Evolutionary conservation across 2,797 vertebrate genomes (phyloP), one percentile per base, ranked within the genome.

Genomic region (Poeciliopsis turneri): DNA sequence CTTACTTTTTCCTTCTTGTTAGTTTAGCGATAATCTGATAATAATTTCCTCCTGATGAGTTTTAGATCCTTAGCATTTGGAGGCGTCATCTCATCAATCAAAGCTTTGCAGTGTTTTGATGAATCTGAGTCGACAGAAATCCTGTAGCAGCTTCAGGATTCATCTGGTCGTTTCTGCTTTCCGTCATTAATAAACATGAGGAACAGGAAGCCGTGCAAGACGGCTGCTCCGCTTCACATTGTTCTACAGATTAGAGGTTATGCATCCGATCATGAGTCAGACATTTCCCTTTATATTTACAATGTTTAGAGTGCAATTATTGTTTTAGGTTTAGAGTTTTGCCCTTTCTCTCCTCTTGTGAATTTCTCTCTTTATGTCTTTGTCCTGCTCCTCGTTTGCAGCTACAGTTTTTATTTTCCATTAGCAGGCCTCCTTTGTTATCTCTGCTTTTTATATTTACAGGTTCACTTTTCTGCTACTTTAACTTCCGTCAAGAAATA

Each of bases 191-290:
- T 70, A 46, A 70, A 36, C 72, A 36, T 15, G 41, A 74, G 47
- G 36, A 41, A 75, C 15, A n/a, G 64, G 61, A 75, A 46, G 61
- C 64, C 49, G 20, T 69, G 49, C 78, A 33, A 16, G 47, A 41
- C 59, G 4, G 23, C 68, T 41, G 43, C 49, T 33, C 78, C 55
- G 36, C 61, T 41, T 13, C 59, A 43, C 71, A 61, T 41, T 43
- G 66, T 33, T 78, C 70, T 39, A 23, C 49, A 45, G 49, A 61
- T 47, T 33, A 78, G 5, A n/a, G 53, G 7, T 41, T 16, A 30
- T 68, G 20, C 78, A 53, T 53, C 59, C 25, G 18, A 45, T 68
- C 72, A 72, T 33, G 68, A 57, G 39, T 53, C 47, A 5, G 10
- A 18, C 43, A 49, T 69, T 33, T 51, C 55, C 33, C 25, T 15